These are phyloP conservation scores for Dromiciops gliroides DNA, from an alignment of 2,113 vertebrate species.

Conservation along the genomic window DNA sequence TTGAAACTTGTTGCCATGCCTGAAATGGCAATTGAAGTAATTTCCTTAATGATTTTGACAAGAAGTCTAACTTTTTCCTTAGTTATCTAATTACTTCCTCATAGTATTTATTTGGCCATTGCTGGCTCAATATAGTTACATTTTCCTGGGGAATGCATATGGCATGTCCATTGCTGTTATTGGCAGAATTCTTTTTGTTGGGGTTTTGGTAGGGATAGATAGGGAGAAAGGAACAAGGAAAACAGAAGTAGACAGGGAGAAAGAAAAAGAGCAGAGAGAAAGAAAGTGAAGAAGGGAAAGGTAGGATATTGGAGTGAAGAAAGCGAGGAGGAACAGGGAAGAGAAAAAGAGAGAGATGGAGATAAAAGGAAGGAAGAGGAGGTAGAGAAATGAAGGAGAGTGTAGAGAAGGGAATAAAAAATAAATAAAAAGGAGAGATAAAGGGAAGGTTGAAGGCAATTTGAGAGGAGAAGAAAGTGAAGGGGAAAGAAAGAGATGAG, in stretches of 20 bases:
- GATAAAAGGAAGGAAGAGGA: not conserved
- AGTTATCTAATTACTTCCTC: conserved; percentile 46
- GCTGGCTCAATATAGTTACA: too few species aligned
- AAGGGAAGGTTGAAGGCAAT: not conserved
- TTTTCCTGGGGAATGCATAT: not conserved
- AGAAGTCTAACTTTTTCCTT: not conserved
- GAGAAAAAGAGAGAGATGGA: not conserved
- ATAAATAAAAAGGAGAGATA: not conserved
- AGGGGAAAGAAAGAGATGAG: not conserved
- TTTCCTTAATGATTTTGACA: conserved; percentile 9
- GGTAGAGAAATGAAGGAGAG: too few species aligned
- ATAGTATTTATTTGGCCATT: conserved; percentile 31
- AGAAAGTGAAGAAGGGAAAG: not conserved
- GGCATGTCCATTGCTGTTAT: not conserved
- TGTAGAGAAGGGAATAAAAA: not conserved
- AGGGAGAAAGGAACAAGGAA: not conserved
- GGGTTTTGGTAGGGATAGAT: not conserved
- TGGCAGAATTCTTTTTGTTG: not conserved
- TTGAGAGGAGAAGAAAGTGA: not conserved
- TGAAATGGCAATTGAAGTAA: not conserved
- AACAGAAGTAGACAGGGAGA: not conserved
- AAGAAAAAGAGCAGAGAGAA: not conserved
- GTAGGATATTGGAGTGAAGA: not conserved
- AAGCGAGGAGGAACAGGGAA: not conserved
- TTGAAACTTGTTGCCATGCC: not conserved